These are phyloP conservation scores for Microplitis mediator DNA, from an alignment of 1,140 invertebrate species.

Conservation along the genomic window DNA sequence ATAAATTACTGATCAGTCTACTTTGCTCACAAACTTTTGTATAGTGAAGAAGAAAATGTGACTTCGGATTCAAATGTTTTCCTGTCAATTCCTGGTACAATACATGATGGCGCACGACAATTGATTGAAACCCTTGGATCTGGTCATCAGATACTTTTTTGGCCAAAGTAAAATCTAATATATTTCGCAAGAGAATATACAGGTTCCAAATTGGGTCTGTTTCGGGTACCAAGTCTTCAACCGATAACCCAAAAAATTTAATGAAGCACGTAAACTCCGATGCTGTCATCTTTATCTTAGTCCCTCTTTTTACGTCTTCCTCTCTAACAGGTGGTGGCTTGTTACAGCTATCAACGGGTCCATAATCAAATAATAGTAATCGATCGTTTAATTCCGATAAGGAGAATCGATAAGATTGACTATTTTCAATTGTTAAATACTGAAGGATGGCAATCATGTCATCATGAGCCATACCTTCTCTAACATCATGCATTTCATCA, in stretches of 20 bases:
- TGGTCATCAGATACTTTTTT: conserved; percentile 25
- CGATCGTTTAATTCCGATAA: background rate
- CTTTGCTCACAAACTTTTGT: conserved; percentile 30
- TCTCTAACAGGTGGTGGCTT: too few relatives aligned
- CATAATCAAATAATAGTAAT: too few relatives aligned
- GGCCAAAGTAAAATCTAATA: conserved; percentile 16
- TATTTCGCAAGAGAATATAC: too few relatives aligned
- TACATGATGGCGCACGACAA: conserved; percentile 36
- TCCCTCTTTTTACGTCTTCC: too few relatives aligned
- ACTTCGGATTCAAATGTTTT: conserved; percentile 38
- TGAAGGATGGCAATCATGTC: conserved; percentile 27
- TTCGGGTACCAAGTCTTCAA: too few relatives aligned
- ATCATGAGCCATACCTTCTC: conserved; percentile 33
- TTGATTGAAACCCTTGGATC: conserved; percentile 27
- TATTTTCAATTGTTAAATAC: conserved; percentile 23
- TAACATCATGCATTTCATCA: conserved; percentile 37
- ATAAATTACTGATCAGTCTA: conserved; percentile 29
- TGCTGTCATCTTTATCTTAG: too few relatives aligned
- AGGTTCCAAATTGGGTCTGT: too few relatives aligned
- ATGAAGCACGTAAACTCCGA: too few relatives aligned
- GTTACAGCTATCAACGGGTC: too few relatives aligned
- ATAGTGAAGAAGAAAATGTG: conserved; percentile 41
- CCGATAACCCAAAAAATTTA: too few relatives aligned
- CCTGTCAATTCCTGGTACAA: conserved; percentile 32
- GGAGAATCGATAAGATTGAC: background rate